Conservation (phyloP, 2,797 vertebrate genomes). For the Atherinosoma microstoma region DNA sequence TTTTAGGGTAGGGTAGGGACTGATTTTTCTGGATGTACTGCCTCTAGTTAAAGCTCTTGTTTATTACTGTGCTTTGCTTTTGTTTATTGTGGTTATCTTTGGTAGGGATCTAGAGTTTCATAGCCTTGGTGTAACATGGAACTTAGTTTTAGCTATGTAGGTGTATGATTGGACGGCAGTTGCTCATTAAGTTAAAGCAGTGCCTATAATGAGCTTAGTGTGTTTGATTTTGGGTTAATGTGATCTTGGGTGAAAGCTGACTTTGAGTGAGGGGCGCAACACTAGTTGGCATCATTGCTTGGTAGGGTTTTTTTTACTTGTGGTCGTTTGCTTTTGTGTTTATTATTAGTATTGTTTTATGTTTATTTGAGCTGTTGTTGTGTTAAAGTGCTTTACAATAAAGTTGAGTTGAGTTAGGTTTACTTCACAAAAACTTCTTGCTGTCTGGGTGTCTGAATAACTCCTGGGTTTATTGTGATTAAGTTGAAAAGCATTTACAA, state of each 20-base stretch:
- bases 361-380: no score
- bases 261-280: background rate
- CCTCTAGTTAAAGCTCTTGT: background rate
- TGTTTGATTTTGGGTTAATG: background rate
- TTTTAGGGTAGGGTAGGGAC: background rate
- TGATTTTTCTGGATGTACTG: no score
- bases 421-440: slow-evolving; percentile 33
- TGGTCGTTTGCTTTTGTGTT: background rate
- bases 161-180: background rate
- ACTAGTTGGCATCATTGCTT: background rate
- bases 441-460: slow-evolving; percentile 25
- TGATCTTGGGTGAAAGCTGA: background rate
- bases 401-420: background rate
- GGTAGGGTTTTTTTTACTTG: background rate
- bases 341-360: no score
- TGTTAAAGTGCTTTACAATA: no score
- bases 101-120: background rate
- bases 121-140: background rate
- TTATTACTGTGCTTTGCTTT: background rate
- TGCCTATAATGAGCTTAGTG: background rate
- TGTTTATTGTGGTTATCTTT: background rate
- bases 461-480: slow-evolving; percentile 20
- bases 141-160: no score
- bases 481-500: background rate
- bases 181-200: background rate